These are phyloP conservation scores for Sebastes cheni DNA, from an alignment of 2,797 vertebrate species.

Conservation along the genomic window DNA sequence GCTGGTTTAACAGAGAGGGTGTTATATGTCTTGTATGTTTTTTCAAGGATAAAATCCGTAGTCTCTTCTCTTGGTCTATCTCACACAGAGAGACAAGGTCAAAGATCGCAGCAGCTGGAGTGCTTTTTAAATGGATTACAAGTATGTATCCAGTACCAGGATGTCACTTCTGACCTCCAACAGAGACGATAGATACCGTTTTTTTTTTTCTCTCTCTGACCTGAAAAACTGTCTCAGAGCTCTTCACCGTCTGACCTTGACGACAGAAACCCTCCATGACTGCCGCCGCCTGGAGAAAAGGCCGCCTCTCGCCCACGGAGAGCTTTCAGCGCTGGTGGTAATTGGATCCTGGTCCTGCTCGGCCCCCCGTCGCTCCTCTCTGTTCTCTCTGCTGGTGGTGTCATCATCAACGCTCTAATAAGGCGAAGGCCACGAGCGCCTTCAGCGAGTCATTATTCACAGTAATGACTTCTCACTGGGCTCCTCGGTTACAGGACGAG, in stretches of 20 bases:
- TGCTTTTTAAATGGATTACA: conserved; percentile 36
- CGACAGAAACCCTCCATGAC: conserved; percentile 12
- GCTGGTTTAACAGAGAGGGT: neutral
- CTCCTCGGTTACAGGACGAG: conserved; percentile 23
- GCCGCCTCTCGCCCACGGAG: conserved; percentile 33
- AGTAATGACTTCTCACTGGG: conserved; percentile 59
- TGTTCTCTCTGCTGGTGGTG: conserved; percentile 49
- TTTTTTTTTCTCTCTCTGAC: conserved; percentile 3
- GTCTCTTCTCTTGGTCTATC: neutral
- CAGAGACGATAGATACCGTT: conserved; percentile 20
- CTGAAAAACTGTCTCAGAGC: conserved; percentile 28
- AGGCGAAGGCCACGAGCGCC: conserved; percentile 61
- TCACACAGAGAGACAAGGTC: neutral
- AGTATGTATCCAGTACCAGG: conserved; percentile 46
- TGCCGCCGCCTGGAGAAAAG: conserved; percentile 15
- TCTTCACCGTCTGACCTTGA: conserved; percentile 39
- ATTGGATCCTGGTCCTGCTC: conserved; percentile 67
- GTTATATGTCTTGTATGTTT: neutral
- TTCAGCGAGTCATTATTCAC: conserved; percentile 72
- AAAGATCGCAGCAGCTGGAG: conserved; percentile 15
- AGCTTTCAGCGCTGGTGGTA: conserved; percentile 54
- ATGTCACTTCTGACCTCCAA: conserved; percentile 63
- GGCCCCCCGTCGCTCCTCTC: neutral
- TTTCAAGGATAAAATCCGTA: neutral
- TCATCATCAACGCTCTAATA: conserved; percentile 67